phyloP scores from a whole-genome alignment of 2,797 vertebrate genomes.

The Pterois miles region DNA sequence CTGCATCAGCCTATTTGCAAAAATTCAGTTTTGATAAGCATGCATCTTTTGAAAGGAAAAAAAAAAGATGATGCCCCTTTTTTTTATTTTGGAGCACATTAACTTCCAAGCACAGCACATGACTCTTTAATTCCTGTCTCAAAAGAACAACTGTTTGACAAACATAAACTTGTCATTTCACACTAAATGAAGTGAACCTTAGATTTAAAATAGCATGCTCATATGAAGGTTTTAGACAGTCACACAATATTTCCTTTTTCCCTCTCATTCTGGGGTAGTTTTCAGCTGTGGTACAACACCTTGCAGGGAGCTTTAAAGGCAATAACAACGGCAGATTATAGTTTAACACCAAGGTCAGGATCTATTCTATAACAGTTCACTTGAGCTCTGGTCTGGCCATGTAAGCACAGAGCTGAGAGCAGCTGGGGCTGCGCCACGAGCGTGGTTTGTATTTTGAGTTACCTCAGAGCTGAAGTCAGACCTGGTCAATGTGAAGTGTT shows the following conservation, averaged over 20 bases:
- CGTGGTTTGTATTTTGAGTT: conserved; percentile 59
- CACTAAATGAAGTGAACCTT: conserved; percentile 9
- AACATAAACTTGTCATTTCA: conserved; percentile 4
- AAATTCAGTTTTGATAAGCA: conserved; percentile 71
- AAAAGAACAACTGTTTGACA: conserved; percentile 31
- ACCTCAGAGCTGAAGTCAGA: conserved; percentile 58
- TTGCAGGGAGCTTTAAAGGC: conserved; percentile 45
- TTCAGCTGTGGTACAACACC: conserved; percentile 25
- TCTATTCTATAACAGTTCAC: conserved; percentile 53
- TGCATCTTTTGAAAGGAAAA: conserved; percentile 52
- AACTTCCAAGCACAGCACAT: conserved; percentile 42
- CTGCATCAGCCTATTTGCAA: conserved; percentile 67
- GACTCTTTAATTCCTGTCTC: conserved; percentile 35
- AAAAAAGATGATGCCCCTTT: conserved; percentile 43
- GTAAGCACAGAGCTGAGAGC: conserved; percentile 43
- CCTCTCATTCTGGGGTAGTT: neutral
- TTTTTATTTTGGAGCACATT: conserved; percentile 53
- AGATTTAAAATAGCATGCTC: neutral
- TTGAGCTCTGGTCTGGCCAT: conserved; percentile 53
- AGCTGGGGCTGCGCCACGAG: conserved; percentile 38
- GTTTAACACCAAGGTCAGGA: conserved; percentile 58
- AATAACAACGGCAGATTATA: conserved; percentile 50
- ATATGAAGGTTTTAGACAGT: neutral
- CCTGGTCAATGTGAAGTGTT: conserved; percentile 55
- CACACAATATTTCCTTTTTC: neutral